phyloP scores from a whole-genome alignment of 2,888 invertebrate species.

The Acrobasis suavella region DNA sequence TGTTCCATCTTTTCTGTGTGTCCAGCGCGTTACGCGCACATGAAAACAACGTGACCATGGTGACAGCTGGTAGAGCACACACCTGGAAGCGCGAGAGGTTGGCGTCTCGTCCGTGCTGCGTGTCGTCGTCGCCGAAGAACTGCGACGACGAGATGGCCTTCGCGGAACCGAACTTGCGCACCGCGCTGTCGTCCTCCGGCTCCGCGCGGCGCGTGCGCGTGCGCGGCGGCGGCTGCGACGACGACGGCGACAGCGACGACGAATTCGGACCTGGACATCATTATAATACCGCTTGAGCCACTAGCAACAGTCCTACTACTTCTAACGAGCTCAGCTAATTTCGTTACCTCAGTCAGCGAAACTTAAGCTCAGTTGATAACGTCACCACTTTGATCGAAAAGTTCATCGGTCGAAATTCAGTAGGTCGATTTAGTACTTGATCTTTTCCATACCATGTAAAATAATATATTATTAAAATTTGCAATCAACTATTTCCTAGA shows the following conservation, averaged over 20 bases:
- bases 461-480: too few species aligned
- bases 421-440: too few species aligned
- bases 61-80: not conserved
- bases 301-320: not conserved
- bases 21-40: too few species aligned
- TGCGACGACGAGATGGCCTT: conserved; percentile 99
- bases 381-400: too few species aligned
- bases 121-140: conserved; percentile 91
- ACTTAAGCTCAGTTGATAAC: too few species aligned
- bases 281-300: conserved; percentile 25
- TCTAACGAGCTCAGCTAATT: too few species aligned
- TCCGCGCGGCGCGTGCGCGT: conserved; percentile 37
- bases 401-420: too few species aligned
- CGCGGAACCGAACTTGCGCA: conserved; percentile 97
- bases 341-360: too few species aligned
- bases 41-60: not conserved
- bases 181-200: conserved; percentile 86
- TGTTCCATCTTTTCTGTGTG: too few species aligned
- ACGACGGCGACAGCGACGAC: not conserved
- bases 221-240: conserved; percentile 27
- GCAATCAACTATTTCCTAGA: too few species aligned
- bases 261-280: conserved; percentile 23
- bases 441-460: too few species aligned
- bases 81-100: conserved; percentile 89
- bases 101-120: conserved; percentile 76